These are phyloP conservation scores for Contarinia nasturtii DNA, from an alignment of 1,140 invertebrate genomes.

Conservation along the genomic window DNA sequence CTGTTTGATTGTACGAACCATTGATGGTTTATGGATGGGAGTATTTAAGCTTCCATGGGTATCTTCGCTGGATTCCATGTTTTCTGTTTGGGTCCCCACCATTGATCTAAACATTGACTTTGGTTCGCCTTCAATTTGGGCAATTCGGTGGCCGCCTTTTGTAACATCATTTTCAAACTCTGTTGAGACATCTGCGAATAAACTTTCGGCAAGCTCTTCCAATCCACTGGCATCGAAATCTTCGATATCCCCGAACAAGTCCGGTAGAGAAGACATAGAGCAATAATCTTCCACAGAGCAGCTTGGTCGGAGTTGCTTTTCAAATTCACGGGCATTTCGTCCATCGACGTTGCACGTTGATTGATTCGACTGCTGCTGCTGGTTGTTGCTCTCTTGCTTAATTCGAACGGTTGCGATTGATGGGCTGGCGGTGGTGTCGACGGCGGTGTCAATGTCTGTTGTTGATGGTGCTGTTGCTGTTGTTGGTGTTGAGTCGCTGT, in stretches of 20 bases:
- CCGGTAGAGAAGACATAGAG: conserved; percentile 61
- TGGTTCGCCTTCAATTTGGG: conserved; percentile 20
- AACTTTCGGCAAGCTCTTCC: conserved; percentile 57
- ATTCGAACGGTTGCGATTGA: background rate
- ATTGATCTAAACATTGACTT: conserved; percentile 28
- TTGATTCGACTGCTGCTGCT: background rate
- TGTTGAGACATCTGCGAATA: conserved; percentile 59
- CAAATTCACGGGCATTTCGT: background rate
- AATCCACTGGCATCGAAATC: conserved; percentile 44
- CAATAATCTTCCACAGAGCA: conserved; percentile 43
- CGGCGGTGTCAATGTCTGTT: conserved; percentile 8
- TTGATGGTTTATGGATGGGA: conserved; percentile 20
- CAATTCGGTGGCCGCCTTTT: conserved; percentile 22
- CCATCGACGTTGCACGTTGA: background rate
- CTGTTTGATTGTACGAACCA: conserved; percentile 27
- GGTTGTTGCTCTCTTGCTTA: background rate
- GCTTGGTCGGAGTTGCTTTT: conserved; percentile 25
- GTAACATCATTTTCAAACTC: conserved; percentile 45
- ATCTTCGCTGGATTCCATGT: conserved; percentile 56
- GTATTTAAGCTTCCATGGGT: conserved; percentile 7
- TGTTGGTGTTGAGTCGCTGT: background rate
- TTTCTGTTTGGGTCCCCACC: conserved; percentile 64
- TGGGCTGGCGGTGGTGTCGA: too few relatives aligned
- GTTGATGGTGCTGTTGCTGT: conserved; percentile 8
- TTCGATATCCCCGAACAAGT: conserved; percentile 45